Conservation (phyloP, 2,888 invertebrate species). For the Dendrolimus pini region DNA sequence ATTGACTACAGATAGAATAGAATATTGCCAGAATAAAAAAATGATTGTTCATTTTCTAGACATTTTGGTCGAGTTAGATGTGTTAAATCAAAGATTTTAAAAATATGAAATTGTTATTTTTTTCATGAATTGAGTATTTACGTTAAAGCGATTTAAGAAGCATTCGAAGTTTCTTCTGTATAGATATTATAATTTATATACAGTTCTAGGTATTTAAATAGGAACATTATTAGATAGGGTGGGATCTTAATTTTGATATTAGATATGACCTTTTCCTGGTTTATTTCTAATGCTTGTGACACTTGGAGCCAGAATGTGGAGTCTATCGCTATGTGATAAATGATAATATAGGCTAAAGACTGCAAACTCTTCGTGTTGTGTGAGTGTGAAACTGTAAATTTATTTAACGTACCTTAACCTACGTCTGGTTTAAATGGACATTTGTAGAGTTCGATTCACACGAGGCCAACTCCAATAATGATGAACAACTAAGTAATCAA, state of each 20-base stretch:
- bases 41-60: too few relatives aligned
- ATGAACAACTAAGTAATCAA: not conserved
- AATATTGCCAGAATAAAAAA: too few relatives aligned
- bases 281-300: constrained; percentile 3
- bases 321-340: constrained; percentile 62
- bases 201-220: not conserved
- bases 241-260: not conserved
- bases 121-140: not conserved
- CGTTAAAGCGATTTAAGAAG: not conserved
- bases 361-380: constrained; percentile 60
- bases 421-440: constrained; percentile 40
- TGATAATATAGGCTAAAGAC: constrained; percentile 69
- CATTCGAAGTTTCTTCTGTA: not conserved
- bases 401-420: constrained; percentile 37
- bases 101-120: too few relatives aligned
- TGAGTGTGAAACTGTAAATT: constrained; percentile 53
- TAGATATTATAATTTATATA: not conserved
- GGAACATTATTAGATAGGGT: not conserved
- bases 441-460: constrained; percentile 21
- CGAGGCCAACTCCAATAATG: constrained; percentile 10
- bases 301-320: constrained; percentile 44
- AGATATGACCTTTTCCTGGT: not conserved
- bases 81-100: too few relatives aligned
- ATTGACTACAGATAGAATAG: too few relatives aligned
- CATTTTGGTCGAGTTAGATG: too few relatives aligned